Conservation (phyloP, 2,797 vertebrate species). For the Enteromius unitaeniatus region DNA sequence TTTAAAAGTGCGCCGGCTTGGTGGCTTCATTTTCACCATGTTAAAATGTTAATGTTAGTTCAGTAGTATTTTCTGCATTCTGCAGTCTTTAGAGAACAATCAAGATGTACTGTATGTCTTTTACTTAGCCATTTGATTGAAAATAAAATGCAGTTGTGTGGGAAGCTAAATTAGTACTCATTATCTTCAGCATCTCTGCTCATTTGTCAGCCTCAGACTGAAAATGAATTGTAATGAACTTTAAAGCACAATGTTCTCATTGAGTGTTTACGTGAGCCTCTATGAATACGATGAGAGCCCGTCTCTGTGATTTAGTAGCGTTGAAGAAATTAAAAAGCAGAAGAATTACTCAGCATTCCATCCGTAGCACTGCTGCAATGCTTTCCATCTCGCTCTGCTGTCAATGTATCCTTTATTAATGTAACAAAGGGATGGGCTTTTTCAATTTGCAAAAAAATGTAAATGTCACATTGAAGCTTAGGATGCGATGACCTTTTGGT, state of each 20-base stretch:
- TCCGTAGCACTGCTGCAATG: neutral
- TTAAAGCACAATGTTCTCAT: slow-evolving; percentile 11
- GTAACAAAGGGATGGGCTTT: slow-evolving; percentile 6
- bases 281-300: neutral
- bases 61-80: neutral
- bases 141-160: slow-evolving; percentile 21
- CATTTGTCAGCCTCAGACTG: slow-evolving; percentile 20
- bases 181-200: slow-evolving; percentile 26
- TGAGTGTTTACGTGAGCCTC: slow-evolving; percentile 5
- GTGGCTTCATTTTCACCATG: neutral
- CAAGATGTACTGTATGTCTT: neutral
- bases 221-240: slow-evolving; percentile 44
- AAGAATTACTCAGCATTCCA: neutral
- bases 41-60: neutral
- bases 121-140: slow-evolving; percentile 7
- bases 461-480: slow-evolving; percentile 50
- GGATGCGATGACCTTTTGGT: slow-evolving; percentile 48
- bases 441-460: neutral
- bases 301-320: neutral
- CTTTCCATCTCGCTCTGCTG: neutral
- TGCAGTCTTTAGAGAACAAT: neutral
- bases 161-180: slow-evolving; percentile 35
- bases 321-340: slow-evolving; percentile 31
- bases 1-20: neutral
- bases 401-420: slow-evolving; percentile 11